A percentile compares a stretch with the other conserved stretches of the same genome.
Evolutionary conservation across 2,888 invertebrate species (phyloP).

Genomic region (Phortica magna): DNA sequence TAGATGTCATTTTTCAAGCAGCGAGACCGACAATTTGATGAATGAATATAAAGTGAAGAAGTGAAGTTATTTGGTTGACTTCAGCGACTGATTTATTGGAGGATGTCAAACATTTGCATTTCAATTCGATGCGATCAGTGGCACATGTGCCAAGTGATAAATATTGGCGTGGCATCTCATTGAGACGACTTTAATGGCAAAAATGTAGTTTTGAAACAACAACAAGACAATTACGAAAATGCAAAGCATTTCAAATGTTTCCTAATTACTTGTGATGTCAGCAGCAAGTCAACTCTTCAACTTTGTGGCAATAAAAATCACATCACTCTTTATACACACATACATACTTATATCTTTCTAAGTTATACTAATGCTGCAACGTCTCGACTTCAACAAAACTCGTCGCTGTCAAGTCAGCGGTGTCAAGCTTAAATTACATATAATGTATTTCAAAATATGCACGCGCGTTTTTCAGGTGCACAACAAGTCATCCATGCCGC

Average conservation of each 20-base stretch:
- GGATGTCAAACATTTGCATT: constrained; percentile 9
- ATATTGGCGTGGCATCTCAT: too few species aligned
- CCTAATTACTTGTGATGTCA: not conserved
- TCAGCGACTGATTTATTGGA: not conserved
- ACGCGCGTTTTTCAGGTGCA: too few species aligned
- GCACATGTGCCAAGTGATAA: not conserved
- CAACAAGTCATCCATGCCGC: too few species aligned
- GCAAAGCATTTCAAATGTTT: not conserved
- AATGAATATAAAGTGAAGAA: not conserved
- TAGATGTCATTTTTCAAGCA: not conserved
- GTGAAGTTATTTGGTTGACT: not conserved
- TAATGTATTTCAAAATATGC: too few species aligned
- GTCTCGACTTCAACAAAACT: not conserved
- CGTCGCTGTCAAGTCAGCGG: too few species aligned
- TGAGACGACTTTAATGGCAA: too few species aligned
- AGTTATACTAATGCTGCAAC: not conserved
- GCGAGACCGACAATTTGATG: not conserved
- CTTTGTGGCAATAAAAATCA: not conserved
- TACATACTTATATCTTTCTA: not conserved
- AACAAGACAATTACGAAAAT: too few species aligned
- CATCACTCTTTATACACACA: not conserved
- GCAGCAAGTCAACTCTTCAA: not conserved
- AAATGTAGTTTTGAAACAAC: too few species aligned
- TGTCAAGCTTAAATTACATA: too few species aligned
- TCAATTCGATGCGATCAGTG: not conserved